phyloP scores from a whole-genome alignment of 1,140 invertebrate genomes.

The Caenorhabditis remanei region DNA sequence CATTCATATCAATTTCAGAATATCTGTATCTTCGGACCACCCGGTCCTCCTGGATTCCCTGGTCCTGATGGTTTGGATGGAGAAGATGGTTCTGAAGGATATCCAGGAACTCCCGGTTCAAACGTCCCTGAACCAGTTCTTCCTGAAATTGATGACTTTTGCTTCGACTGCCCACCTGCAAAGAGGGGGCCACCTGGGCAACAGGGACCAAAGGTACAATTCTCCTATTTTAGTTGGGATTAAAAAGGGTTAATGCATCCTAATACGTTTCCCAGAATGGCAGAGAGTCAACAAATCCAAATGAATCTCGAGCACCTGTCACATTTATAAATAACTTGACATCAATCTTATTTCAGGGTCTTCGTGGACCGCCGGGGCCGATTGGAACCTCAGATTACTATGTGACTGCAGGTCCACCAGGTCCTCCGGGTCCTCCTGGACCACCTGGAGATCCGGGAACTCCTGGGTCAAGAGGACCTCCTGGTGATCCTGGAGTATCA shows the following conservation, averaged over 20 bases:
- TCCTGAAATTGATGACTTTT: slow-evolving; percentile 38
- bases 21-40: slow-evolving; percentile 33
- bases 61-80: slow-evolving; percentile 51
- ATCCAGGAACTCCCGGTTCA: not conserved
- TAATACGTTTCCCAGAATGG: too few species aligned
- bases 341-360: slow-evolving; percentile 3
- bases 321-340: too few species aligned
- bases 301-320: too few species aligned
- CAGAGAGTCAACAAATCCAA: too few species aligned
- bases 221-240: not conserved
- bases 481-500: not conserved
- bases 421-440: slow-evolving; percentile 52
- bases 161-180: slow-evolving; percentile 27
- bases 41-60: slow-evolving; percentile 49
- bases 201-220: slow-evolving; percentile 1
- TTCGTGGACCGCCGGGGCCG: slow-evolving; percentile 20
- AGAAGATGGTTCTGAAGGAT: slow-evolving; percentile 48
- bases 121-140: not conserved
- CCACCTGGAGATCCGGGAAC: slow-evolving; percentile 9
- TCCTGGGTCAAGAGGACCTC: slow-evolving; percentile 21
- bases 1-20: not conserved
- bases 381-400: slow-evolving; percentile 12
- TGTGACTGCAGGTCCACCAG: slow-evolving; percentile 15
- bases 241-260: too few species aligned
- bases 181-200: slow-evolving; percentile 16